A percentile compares a stretch with the other conserved stretches of the same genome.
Evolutionary conservation across 2,797 vertebrate genomes (phyloP).

Genomic region (Otolemur crassicaudatus): DNA sequence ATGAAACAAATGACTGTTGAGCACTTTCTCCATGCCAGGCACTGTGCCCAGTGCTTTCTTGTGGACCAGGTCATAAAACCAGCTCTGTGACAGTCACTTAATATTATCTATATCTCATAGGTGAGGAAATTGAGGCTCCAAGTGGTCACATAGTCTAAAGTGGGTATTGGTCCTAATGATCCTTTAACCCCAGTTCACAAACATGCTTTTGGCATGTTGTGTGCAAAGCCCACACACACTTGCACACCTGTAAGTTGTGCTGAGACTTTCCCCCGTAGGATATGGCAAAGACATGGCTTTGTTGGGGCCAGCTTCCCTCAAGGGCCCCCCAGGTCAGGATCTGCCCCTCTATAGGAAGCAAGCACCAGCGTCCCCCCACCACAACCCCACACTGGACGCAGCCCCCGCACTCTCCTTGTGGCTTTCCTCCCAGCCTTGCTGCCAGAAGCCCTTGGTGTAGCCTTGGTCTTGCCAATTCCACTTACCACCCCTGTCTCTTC

Average conservation of each 20-base stretch:
- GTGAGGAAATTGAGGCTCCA: neutral
- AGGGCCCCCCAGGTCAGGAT: neutral
- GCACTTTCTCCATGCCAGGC: neutral
- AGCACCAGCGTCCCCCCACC: neutral
- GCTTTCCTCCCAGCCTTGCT: neutral
- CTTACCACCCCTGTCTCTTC: neutral
- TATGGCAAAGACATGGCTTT: neutral
- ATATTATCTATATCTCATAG: neutral
- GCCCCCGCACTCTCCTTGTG: neutral
- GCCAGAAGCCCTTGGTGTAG: neutral
- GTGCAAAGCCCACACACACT: neutral
- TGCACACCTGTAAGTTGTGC: neutral
- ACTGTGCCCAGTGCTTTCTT: neutral
- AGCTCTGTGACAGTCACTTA: neutral
- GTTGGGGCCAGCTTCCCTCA: neutral
- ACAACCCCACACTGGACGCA: fast-evolving
- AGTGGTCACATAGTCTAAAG: neutral
- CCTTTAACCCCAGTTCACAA: neutral
- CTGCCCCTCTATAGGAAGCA: neutral
- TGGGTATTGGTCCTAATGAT: neutral
- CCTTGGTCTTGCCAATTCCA: neutral
- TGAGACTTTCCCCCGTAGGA: too few species aligned
- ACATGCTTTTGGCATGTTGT: neutral
- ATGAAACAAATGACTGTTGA: conserved; percentile 2
- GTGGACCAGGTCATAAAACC: neutral